phyloP scores from a whole-genome alignment of 2,797 vertebrate species.

The Graptemys geographica region DNA sequence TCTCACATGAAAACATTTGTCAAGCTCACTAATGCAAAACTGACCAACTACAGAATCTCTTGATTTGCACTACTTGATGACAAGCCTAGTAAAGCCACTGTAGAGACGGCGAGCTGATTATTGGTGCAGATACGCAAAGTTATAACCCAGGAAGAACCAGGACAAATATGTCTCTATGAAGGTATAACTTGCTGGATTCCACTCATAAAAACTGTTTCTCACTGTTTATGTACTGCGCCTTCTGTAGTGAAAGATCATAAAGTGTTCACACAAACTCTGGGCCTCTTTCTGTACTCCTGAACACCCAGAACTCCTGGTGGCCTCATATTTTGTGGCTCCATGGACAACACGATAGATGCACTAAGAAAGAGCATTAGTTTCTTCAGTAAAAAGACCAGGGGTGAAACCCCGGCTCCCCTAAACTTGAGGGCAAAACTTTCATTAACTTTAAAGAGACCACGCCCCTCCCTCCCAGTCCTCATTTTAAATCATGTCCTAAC shows the following conservation, averaged over 20 bases:
- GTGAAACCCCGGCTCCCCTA: not conserved
- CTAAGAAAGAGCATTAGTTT: not conserved
- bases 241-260: rapidly evolving
- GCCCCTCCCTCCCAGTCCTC: rapidly evolving
- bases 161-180: not conserved
- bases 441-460: not conserved
- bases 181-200: not conserved
- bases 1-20: slow-evolving; percentile 74
- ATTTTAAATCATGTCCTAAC: not conserved
- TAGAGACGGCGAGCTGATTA: slow-evolving; percentile 11
- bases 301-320: not conserved
- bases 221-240: rapidly evolving
- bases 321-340: not conserved
- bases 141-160: not conserved
- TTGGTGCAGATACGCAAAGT: not conserved
- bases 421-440: not conserved
- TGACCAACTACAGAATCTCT: slow-evolving; percentile 41
- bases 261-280: not conserved
- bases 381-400: not conserved
- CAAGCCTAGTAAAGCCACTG: slow-evolving; percentile 26
- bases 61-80: slow-evolving; percentile 50
- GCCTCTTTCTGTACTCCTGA: not conserved
- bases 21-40: slow-evolving; percentile 53
- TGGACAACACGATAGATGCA: not conserved
- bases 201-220: not conserved